phyloP scores from a whole-genome alignment of 2,113 vertebrate genomes.

The Notarius lentiginosus region DNA sequence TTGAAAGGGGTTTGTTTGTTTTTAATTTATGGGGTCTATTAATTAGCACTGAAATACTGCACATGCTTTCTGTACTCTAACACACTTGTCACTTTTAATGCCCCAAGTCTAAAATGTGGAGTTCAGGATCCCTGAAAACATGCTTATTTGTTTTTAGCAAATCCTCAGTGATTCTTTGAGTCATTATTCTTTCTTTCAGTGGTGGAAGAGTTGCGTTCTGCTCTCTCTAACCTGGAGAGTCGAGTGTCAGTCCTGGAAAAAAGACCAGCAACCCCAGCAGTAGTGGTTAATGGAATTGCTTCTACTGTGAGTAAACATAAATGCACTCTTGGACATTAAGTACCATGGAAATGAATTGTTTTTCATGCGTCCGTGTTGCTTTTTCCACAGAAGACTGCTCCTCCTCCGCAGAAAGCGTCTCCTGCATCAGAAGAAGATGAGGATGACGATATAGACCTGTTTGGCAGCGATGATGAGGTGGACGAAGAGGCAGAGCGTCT shows the following conservation, averaged over 20 bases:
- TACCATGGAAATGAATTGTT: not conserved
- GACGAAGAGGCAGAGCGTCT: conserved; percentile 83
- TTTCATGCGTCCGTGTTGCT: not conserved
- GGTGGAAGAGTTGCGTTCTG: conserved; percentile 80
- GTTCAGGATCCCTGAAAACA: not conserved
- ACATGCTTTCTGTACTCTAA: not conserved
- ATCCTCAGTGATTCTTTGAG: not conserved
- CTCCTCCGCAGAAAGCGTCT: not conserved
- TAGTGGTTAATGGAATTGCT: conserved; percentile 39
- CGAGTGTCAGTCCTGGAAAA: conserved; percentile 82
- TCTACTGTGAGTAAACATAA: conserved; percentile 9
- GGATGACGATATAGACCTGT: conserved; percentile 84
- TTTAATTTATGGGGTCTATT: not conserved
- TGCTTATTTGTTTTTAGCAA: not conserved
- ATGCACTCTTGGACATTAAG: not conserved
- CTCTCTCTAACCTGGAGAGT: conserved; percentile 82
- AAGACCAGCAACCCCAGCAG: conserved; percentile 55
- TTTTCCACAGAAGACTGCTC: not conserved
- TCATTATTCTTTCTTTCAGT: conserved; percentile 65
- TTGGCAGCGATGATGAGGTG: conserved; percentile 83
- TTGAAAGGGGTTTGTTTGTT: not conserved
- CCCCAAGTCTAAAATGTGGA: not conserved
- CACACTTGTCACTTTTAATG: not conserved
- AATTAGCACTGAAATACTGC: not conserved
- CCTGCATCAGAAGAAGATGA: conserved; percentile 57